Evolutionary conservation across 1,140 invertebrate species (phyloP).

Genomic region (Trichonephila clavata): DNA sequence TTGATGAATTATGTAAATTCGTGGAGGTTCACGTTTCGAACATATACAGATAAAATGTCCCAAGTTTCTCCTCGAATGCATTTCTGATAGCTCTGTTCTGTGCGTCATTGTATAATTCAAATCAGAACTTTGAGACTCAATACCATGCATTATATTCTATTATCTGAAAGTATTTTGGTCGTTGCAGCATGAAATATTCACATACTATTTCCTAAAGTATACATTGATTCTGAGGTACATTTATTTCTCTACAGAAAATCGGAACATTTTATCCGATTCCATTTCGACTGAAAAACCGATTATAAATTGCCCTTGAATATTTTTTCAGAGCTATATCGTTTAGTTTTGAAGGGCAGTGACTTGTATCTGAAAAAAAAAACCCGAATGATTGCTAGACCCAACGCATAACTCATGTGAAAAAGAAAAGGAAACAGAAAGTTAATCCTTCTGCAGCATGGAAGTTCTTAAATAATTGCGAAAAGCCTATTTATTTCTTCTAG

Average conservation of each 20-base stretch:
- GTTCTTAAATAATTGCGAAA: too few species aligned
- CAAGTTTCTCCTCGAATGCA: constrained; percentile 29
- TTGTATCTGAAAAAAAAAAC: background rate
- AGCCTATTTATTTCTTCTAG: too few species aligned
- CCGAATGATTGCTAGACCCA: background rate
- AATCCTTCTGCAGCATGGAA: too few species aligned
- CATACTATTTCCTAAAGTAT: constrained; percentile 32
- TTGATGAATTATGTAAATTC: constrained; percentile 61
- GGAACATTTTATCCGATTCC: background rate
- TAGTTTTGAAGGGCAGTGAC: background rate
- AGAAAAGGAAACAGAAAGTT: too few species aligned
- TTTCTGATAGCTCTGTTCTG: constrained; percentile 49
- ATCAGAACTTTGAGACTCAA: constrained; percentile 32
- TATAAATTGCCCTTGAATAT: constrained; percentile 2
- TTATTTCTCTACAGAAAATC: background rate
- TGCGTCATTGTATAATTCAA: constrained; percentile 49
- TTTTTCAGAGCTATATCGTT: background rate
- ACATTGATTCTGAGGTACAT: constrained; percentile 12
- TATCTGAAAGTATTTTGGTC: constrained; percentile 35
- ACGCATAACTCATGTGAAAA: background rate
- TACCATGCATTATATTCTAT: constrained; percentile 33
- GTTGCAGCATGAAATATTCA: constrained; percentile 48
- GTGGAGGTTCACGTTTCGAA: background rate
- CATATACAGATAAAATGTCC: constrained; percentile 16
- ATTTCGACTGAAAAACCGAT: background rate